Evolutionary conservation across 2,888 invertebrate genomes (phyloP).

Genomic region (Polydrusus cervinus): DNA sequence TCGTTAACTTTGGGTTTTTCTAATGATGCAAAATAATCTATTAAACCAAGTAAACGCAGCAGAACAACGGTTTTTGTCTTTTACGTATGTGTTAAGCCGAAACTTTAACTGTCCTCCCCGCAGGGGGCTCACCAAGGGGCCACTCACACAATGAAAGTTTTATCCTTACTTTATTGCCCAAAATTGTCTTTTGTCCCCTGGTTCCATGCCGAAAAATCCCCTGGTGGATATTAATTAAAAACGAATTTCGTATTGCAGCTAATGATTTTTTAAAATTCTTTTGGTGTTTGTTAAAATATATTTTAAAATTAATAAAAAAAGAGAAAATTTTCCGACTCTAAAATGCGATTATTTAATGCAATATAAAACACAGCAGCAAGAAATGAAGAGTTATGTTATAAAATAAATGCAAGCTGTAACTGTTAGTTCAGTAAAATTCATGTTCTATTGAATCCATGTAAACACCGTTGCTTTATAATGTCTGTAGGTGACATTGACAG

Average conservation of each 20-base stretch:
- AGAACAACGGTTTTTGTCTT: slow-evolving; percentile 18
- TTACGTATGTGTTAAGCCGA: slow-evolving; percentile 58
- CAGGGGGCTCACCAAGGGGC: slow-evolving; percentile 67
- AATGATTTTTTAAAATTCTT: too few relatives aligned
- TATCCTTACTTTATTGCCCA: slow-evolving; percentile 62
- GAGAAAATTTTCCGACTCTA: background rate
- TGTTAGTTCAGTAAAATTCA: slow-evolving; percentile 17
- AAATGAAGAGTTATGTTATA: background rate
- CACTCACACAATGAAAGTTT: slow-evolving; percentile 65
- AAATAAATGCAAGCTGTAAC: background rate
- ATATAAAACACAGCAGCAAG: too few relatives aligned
- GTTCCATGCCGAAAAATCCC: slow-evolving; percentile 57
- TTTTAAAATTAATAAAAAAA: background rate
- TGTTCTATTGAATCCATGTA: slow-evolving; percentile 34
- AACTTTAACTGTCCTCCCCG: slow-evolving; percentile 63
- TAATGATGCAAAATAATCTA: slow-evolving; percentile 33
- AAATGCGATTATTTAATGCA: too few relatives aligned
- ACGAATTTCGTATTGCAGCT: background rate
- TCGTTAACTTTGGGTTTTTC: slow-evolving; percentile 3
- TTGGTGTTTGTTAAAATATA: too few relatives aligned
- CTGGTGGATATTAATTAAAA: slow-evolving; percentile 9
- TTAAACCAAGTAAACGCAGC: slow-evolving; percentile 43
- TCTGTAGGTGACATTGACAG: slow-evolving; percentile 51
- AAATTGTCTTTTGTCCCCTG: slow-evolving; percentile 61
- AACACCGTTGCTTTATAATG: slow-evolving; percentile 39